Evolutionary conservation across 1,140 invertebrate species (phyloP).

Genomic region (Bathynomus jamesi): DNA sequence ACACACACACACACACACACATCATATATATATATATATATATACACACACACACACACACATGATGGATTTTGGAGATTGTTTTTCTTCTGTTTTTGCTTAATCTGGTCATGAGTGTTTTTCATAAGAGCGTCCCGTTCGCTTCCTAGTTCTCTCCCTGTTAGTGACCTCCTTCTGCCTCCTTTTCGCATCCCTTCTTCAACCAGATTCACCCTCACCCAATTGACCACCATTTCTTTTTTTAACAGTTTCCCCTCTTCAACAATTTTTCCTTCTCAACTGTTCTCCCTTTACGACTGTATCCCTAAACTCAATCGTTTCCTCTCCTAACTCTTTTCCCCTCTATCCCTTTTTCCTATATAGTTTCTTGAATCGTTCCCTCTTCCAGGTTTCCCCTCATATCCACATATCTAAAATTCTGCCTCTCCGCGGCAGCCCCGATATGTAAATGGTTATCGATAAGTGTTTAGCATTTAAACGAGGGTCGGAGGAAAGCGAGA

Average conservation of each 20-base stretch:
- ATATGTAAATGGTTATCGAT: constrained; percentile 40
- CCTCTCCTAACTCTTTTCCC: constrained; percentile 7
- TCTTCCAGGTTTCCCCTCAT: constrained; percentile 26
- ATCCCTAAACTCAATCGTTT: not conserved
- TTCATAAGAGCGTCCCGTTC: constrained; percentile 1
- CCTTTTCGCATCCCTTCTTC: not conserved
- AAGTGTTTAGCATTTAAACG: constrained; percentile 35
- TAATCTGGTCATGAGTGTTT: not conserved
- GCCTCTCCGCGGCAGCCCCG: constrained; percentile 41
- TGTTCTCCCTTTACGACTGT: not conserved
- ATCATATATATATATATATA: constrained; percentile 1
- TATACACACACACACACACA: not conserved
- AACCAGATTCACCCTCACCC: constrained; percentile 12
- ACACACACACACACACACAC: too few relatives aligned
- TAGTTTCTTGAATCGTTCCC: constrained; percentile 28
- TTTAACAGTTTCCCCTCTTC: not conserved
- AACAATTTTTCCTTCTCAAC: not conserved
- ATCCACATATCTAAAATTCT: constrained; percentile 13
- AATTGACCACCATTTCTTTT: constrained; percentile 19
- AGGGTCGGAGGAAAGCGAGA: constrained; percentile 26
- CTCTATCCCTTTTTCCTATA: constrained; percentile 2
- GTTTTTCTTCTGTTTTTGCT: not conserved
- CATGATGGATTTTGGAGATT: not conserved
- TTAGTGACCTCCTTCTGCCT: not conserved
- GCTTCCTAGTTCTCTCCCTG: not conserved